Percentiles rank a stretch among this genome's conserved stretches.
Conservation (phyloP, 2,797 vertebrate genomes). For the Vireo griseus region DNA sequence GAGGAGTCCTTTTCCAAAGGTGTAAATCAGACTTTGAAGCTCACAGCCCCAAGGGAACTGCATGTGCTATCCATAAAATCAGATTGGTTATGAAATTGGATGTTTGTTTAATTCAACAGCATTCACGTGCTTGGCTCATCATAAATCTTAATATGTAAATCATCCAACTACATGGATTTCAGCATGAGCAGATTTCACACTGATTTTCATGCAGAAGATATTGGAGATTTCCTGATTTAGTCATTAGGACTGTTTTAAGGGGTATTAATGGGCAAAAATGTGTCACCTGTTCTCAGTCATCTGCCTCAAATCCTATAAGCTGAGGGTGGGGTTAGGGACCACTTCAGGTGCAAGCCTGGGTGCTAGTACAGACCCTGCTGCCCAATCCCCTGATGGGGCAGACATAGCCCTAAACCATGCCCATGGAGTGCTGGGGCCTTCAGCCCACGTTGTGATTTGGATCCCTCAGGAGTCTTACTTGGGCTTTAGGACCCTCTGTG, state of each 20-base stretch:
- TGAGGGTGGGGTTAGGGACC: background rate
- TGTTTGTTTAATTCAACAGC: background rate
- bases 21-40: background rate
- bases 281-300: background rate
- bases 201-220: background rate
- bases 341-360: background rate
- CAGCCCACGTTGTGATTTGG: fast-evolving
- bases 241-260: background rate
- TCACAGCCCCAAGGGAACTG: background rate
- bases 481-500: background rate
- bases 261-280: background rate
- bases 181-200: background rate
- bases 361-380: background rate
- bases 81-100: background rate
- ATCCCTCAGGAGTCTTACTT: background rate
- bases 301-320: background rate
- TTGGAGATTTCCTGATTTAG: background rate
- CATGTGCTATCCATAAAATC: background rate
- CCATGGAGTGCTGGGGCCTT: background rate
- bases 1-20: background rate
- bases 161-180: background rate
- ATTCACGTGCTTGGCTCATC: background rate
- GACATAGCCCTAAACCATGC: background rate
- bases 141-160: conserved; percentile 8
- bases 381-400: background rate